Evolutionary conservation across 2,113 vertebrate genomes (phyloP), one percentile per base, ranked within the genome.

Genomic region (Picathartes gymnocephalus): DNA sequence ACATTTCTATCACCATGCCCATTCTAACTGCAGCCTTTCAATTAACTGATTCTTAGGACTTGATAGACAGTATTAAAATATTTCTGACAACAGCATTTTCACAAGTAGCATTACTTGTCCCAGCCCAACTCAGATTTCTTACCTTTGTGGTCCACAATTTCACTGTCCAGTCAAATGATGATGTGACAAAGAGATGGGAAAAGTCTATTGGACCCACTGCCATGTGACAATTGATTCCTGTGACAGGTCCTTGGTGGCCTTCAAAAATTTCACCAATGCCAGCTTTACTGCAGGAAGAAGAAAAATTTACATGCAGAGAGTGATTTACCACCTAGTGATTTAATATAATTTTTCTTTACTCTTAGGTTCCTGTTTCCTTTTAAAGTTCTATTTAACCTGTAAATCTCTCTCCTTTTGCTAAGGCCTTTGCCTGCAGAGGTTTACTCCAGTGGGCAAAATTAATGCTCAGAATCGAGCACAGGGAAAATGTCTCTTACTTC

Each of bases 91-190:
- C 0, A 3, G 17, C n/a, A 65, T 85, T 84, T 93, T 82, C 53
- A 79, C 27, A 79, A 35, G 48, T n/a, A 61, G 22, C 19, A 24
- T 58, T 81, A 83, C 25, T 47, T 61, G 30, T 66, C 33, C 15
- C 57, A 39, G 33, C 35, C n/a, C n/a, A 42, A 11, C 8, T 50
- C 4, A 0, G 13, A 65, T 40, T 78, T 91, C 97, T 94, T 97
- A 99, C 99, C 99, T 99, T 99, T 65, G 99, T 99, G 93, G 99
- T 99, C 99, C 99, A 99, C 81, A 99, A 96, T 95, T 99, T 99
- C 96, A 99, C 98, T 22, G 99, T 99, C 99, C 99, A 99, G 98
- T 99, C 99, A 86, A 99, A 99, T 12, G 99, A 99, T 5, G 99
- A 99, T 8, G 99, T 99, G 94, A 99, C 98, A 93, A 99, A 99